These are phyloP conservation scores for Venustoraphidia nigricollis DNA, from an alignment of 2,888 invertebrate genomes.

Conservation along the genomic window DNA sequence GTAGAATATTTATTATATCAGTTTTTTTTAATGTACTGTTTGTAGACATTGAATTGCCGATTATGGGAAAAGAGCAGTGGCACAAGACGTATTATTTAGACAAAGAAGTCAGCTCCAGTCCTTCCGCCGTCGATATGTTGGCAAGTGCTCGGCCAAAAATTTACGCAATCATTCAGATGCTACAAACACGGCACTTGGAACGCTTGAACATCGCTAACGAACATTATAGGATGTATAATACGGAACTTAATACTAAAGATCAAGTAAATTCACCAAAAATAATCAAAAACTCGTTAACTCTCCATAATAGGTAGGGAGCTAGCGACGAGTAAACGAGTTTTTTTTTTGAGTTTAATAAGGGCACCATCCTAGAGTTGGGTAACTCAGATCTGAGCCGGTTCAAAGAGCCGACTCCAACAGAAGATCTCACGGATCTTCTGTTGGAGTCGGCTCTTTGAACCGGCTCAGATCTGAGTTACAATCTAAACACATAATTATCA, in stretches of 20 bases:
- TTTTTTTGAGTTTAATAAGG: no score
- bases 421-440: no score
- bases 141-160: slow-evolving; percentile 30
- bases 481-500: slow-evolving; percentile 32
- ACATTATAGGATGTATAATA: slow-evolving; percentile 23
- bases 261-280: slow-evolving; percentile 16
- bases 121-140: slow-evolving; percentile 24
- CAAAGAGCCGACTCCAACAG: no score
- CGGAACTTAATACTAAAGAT: slow-evolving; percentile 21
- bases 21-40: neutral
- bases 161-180: slow-evolving; percentile 26
- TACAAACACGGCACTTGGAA: slow-evolving; percentile 20
- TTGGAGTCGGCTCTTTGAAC: no score
- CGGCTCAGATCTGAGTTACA: no score
- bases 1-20: neutral
- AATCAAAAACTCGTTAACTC: neutral
- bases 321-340: no score
- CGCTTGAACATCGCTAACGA: slow-evolving; percentile 22
- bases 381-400: no score
- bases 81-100: slow-evolving; percentile 17
- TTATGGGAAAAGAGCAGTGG: slow-evolving; percentile 28
- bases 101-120: slow-evolving; percentile 19
- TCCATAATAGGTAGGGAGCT: no score
- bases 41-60: slow-evolving; percentile 23
- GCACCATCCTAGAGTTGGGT: no score